phyloP scores from a whole-genome alignment of 2,113 vertebrate genomes.

The Hypanus sabinus region DNA sequence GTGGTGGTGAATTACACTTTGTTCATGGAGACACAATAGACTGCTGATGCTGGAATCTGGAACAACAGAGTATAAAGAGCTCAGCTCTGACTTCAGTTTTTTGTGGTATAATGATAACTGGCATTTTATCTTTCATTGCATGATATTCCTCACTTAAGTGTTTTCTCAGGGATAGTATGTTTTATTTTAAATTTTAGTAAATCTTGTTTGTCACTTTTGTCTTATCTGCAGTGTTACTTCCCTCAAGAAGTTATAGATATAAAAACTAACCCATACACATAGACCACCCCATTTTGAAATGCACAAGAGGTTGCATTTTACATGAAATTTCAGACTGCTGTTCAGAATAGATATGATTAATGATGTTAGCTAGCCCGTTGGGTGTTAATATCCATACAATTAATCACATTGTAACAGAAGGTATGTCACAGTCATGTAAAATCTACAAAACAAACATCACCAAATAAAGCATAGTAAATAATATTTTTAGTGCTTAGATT shows the following conservation, averaged over 20 bases:
- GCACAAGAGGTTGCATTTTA: not conserved
- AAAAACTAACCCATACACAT: not conserved
- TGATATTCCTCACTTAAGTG: too few relatives aligned
- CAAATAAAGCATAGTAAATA: slow-evolving; percentile 12
- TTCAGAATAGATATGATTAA: slow-evolving; percentile 36
- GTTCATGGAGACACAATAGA: too few relatives aligned
- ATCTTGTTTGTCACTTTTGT: not conserved
- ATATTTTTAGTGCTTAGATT: not conserved
- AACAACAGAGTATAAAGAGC: too few relatives aligned
- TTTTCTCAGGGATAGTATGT: too few relatives aligned
- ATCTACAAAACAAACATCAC: slow-evolving; percentile 27
- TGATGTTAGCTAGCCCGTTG: slow-evolving; percentile 24
- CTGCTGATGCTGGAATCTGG: too few relatives aligned
- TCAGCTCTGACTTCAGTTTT: not conserved
- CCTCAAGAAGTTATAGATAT: not conserved
- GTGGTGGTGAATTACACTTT: too few relatives aligned
- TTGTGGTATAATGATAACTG: not conserved
- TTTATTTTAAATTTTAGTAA: not conserved
- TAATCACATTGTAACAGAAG: slow-evolving; percentile 21
- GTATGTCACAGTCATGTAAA: slow-evolving; percentile 9
- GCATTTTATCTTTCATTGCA: not conserved
- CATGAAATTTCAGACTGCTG: slow-evolving; percentile 30
- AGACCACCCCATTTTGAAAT: slow-evolving; percentile 23
- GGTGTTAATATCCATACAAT: slow-evolving; percentile 34
- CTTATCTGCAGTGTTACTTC: not conserved